Evolutionary conservation across 2,888 invertebrate genomes (phyloP).

Genomic region (Dendrolimus houi): DNA sequence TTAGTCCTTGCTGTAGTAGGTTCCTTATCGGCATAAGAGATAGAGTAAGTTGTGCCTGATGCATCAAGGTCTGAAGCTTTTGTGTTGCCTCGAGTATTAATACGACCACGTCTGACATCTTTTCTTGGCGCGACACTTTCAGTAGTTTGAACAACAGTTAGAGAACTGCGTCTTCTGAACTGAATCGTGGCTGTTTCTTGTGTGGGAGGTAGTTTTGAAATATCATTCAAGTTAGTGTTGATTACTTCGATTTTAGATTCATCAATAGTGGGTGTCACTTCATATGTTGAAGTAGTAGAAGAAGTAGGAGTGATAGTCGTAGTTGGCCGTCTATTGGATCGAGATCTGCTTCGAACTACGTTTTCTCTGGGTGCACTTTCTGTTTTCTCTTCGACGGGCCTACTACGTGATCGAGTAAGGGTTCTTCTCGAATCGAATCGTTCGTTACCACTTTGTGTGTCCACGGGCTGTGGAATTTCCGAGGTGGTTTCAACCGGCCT

Average conservation of each 20-base stretch:
- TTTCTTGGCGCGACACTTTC: slow-evolving; percentile 31
- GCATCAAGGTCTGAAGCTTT: slow-evolving; percentile 44
- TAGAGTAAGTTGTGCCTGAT: slow-evolving; percentile 54
- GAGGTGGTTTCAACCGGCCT: slow-evolving; percentile 26
- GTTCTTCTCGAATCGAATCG: slow-evolving; percentile 58
- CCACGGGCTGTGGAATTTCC: slow-evolving; percentile 22
- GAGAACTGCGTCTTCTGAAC: slow-evolving; percentile 43
- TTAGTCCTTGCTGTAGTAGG: slow-evolving; percentile 44
- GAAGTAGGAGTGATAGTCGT: slow-evolving; percentile 26
- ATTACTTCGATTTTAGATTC: slow-evolving; percentile 45
- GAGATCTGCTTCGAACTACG: slow-evolving; percentile 33
- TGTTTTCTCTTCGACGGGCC: slow-evolving; percentile 26
- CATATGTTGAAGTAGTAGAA: slow-evolving; percentile 9
- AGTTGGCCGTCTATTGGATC: slow-evolving; percentile 24
- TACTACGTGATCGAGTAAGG: slow-evolving; percentile 45
- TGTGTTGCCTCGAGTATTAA: slow-evolving; percentile 37
- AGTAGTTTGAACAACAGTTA: slow-evolving; percentile 23
- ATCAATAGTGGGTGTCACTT: slow-evolving; percentile 22
- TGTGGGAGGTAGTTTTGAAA: slow-evolving; percentile 34
- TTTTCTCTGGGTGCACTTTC: slow-evolving; percentile 32
- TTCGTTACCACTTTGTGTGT: slow-evolving; percentile 37
- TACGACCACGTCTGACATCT: slow-evolving; percentile 31
- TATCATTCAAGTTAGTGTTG: slow-evolving; percentile 39
- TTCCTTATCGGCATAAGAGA: slow-evolving; percentile 43
- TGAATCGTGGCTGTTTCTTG: slow-evolving; percentile 34